phyloP scores from a whole-genome alignment of 2,113 vertebrate genomes.

The Aix galericulata region DNA sequence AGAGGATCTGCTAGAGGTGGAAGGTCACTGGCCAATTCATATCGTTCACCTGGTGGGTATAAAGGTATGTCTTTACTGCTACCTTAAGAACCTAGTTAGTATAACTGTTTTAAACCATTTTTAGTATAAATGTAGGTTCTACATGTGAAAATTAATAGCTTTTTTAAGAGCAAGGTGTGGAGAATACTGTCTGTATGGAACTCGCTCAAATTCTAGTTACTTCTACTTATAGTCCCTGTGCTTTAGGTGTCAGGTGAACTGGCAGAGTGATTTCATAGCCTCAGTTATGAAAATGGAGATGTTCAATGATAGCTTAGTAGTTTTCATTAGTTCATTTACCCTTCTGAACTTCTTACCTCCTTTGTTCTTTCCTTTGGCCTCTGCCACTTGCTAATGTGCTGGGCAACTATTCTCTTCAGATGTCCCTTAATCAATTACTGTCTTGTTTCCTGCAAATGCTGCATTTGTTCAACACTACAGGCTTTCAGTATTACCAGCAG shows the following conservation, averaged over 20 bases:
- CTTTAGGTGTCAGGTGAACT: neutral
- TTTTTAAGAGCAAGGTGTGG: neutral
- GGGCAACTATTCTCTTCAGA: neutral
- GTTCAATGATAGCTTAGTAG: neutral
- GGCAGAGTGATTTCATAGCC: neutral
- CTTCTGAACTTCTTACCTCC: neutral
- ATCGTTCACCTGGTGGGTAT: constrained; percentile 82
- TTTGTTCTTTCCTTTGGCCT: neutral
- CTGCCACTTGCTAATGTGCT: neutral
- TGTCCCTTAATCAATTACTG: neutral
- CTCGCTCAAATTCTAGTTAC: neutral
- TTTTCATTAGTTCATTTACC: neutral
- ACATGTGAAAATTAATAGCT: neutral
- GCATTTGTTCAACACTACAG: neutral
- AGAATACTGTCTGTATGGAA: neutral
- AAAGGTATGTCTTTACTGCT: constrained; percentile 78
- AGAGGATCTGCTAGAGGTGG: constrained; percentile 85
- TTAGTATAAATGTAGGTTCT: neutral
- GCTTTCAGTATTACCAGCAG: neutral
- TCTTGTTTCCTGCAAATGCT: too few species aligned
- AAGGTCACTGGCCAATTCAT: constrained; percentile 79
- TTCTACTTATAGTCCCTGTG: neutral
- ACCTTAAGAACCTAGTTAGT: neutral
- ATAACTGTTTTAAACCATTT: neutral
- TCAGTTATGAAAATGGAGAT: neutral